These are phyloP conservation scores for Erebia epiphron DNA, from an alignment of 2,888 invertebrate genomes.

Conservation along the genomic window DNA sequence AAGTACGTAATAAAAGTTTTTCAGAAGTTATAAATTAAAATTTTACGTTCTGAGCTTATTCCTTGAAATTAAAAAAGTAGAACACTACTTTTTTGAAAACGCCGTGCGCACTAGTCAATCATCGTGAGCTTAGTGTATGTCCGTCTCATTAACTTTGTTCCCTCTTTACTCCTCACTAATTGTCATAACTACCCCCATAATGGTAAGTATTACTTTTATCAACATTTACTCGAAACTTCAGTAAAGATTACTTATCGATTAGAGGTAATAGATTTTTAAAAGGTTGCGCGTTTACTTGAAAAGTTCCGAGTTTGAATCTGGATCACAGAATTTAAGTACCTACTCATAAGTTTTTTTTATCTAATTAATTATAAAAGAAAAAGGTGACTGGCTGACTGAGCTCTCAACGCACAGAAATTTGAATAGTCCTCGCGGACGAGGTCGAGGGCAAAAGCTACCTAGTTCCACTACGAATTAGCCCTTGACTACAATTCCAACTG, in stretches of 20 bases:
- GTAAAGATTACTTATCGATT: slow-evolving; percentile 10
- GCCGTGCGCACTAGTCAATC: slow-evolving; percentile 20
- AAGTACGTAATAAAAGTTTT: no score
- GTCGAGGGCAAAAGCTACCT: no score
- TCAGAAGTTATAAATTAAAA: no score
- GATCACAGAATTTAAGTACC: no score
- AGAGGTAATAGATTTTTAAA: background rate
- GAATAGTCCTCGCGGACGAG: no score
- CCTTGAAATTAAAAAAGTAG: background rate
- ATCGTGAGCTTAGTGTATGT: slow-evolving; percentile 22
- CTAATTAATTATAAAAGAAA: no score
- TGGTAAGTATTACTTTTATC: background rate
- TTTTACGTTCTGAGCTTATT: no score
- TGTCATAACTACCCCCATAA: slow-evolving; percentile 18
- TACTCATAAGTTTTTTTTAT: no score
- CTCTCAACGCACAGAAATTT: no score
- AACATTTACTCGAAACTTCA: background rate
- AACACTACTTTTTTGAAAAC: background rate
- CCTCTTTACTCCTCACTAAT: slow-evolving; percentile 17
- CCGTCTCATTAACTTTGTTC: slow-evolving; percentile 20
- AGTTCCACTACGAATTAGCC: no score
- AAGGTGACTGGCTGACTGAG: no score
- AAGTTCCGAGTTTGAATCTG: background rate
- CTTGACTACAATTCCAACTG: no score
- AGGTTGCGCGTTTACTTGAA: background rate